A percentile compares a stretch with the other conserved stretches of the same genome.
Conservation (phyloP, 64 coral and sea anemone species). For the Dendronephthya gigantea region DNA sequence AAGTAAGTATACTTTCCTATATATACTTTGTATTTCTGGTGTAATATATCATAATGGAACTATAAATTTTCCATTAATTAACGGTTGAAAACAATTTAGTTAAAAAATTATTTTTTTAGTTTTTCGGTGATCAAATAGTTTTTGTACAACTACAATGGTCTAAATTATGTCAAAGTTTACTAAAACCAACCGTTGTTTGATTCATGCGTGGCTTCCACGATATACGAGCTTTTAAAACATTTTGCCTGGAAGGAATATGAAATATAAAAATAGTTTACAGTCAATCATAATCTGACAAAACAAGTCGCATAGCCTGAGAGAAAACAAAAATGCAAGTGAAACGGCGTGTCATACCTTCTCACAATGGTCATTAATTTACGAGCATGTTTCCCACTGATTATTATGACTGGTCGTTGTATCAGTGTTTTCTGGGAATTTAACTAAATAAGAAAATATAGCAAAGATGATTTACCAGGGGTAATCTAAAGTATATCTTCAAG, state of each 20-base stretch:
- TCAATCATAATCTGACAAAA: too few species aligned
- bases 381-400: conserved; percentile 74
- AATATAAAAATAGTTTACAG: neutral
- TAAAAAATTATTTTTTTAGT: neutral
- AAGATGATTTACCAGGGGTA: neutral
- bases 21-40: neutral
- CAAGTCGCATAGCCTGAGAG: too few species aligned
- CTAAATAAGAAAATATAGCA: conserved; percentile 29
- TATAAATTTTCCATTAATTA: too few species aligned
- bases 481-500: too few species aligned
- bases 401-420: conserved; percentile 55
- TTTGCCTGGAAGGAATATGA: neutral
- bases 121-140: neutral
- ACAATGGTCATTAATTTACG: conserved; percentile 81
- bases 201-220: neutral
- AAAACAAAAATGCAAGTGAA: neutral
- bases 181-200: neutral
- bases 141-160: too few species aligned
- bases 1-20: neutral
- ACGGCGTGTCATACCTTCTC: conserved; percentile 45
- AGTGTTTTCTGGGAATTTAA: conserved; percentile 56
- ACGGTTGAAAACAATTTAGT: too few species aligned
- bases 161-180: too few species aligned
- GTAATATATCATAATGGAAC: neutral
- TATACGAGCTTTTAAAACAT: neutral